Conservation (phyloP, 2,797 vertebrate genomes). For the Semotilus atromaculatus region DNA sequence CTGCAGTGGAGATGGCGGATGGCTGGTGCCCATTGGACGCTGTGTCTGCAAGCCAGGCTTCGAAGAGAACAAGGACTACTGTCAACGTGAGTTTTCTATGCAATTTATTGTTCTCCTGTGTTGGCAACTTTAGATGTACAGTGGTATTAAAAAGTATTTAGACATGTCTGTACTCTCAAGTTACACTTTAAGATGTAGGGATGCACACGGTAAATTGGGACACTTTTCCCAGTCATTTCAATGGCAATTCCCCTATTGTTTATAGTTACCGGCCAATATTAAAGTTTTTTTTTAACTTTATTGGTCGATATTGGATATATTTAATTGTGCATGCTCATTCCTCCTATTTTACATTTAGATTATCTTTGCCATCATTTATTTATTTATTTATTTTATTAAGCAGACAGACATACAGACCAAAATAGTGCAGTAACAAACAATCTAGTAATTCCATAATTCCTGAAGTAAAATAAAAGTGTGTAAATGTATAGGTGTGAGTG, state of each 20-base stretch:
- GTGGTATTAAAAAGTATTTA: not conserved
- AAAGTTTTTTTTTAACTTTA: not conserved
- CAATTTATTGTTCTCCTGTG: not conserved
- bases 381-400: too few relatives aligned
- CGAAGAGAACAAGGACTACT: constrained; percentile 82
- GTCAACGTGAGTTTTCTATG: constrained; percentile 79
- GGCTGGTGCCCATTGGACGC: constrained; percentile 86
- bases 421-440: too few relatives aligned
- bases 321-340: not conserved
- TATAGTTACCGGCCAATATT: not conserved
- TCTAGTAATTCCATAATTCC: too few relatives aligned
- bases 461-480: too few relatives aligned
- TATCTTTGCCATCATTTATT: not conserved
- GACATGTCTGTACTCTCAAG: not conserved
- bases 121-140: not conserved
- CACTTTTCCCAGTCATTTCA: not conserved
- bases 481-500: too few relatives aligned
- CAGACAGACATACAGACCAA: too few relatives aligned
- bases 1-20: constrained; percentile 86
- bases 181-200: not conserved
- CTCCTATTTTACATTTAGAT: not conserved
- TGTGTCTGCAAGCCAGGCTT: constrained; percentile 85
- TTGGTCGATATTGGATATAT: not conserved
- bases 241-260: not conserved
- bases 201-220: not conserved